These are phyloP conservation scores for Cynaeus angustus DNA, from an alignment of 2,888 invertebrate genomes.

Conservation along the genomic window DNA sequence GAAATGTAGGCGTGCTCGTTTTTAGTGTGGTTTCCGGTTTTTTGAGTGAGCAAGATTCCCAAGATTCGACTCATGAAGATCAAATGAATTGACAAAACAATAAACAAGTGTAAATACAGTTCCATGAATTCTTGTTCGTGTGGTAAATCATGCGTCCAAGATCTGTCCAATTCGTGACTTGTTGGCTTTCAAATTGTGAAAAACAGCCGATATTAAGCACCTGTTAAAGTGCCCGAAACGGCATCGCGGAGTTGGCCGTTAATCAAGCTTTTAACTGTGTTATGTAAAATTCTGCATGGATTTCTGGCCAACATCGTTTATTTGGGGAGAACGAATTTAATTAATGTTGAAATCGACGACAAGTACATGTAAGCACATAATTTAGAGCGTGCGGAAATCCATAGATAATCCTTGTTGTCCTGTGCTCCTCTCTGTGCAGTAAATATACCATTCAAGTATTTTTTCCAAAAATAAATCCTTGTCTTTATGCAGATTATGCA, in stretches of 20 bases:
- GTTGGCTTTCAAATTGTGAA: too few relatives aligned
- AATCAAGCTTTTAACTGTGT: constrained; percentile 22
- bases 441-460: constrained; percentile 37
- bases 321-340: constrained; percentile 38
- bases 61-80: too few relatives aligned
- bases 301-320: constrained; percentile 28
- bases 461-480: constrained; percentile 44
- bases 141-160: too few relatives aligned
- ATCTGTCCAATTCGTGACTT: too few relatives aligned
- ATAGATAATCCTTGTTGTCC: constrained; percentile 19
- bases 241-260: constrained; percentile 16
- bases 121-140: too few relatives aligned
- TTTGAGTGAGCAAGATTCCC: too few relatives aligned
- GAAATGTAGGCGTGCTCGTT: not conserved
- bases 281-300: constrained; percentile 6
- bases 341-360: constrained; percentile 35
- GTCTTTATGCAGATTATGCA: constrained; percentile 50
- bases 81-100: too few relatives aligned
- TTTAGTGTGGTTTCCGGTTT: not conserved
- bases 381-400: constrained; percentile 40
- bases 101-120: too few relatives aligned
- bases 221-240: constrained; percentile 9
- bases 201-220: not conserved
- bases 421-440: constrained; percentile 32
- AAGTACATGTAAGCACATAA: constrained; percentile 41